Evolutionary conservation across 2,113 vertebrate species (phyloP).

Genomic region (Python bivittatus): DNA sequence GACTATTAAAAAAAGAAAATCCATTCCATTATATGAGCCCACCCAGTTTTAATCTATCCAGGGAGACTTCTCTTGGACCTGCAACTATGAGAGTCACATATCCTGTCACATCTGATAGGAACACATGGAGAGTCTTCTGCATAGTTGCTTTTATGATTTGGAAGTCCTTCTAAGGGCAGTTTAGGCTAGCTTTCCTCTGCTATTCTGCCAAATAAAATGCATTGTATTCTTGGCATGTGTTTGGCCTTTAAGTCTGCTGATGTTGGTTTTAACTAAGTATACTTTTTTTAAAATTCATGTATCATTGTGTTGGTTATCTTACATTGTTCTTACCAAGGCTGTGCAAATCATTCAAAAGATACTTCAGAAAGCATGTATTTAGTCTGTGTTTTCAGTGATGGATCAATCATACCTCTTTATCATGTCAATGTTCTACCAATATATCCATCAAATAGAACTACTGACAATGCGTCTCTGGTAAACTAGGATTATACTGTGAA

Average conservation of each 20-base stretch:
- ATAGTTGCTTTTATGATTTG: background rate
- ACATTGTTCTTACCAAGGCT: background rate
- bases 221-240: too few species aligned
- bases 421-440: background rate
- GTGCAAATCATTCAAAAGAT: background rate
- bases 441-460: background rate
- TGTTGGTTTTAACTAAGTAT: too few species aligned
- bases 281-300: too few species aligned
- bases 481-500: background rate
- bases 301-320: background rate
- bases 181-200: background rate
- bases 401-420: background rate
- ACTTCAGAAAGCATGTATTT: background rate
- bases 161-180: background rate
- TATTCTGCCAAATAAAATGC: too few species aligned
- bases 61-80: background rate
- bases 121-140: background rate
- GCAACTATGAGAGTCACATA: background rate
- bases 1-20: background rate
- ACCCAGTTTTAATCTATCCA: background rate
- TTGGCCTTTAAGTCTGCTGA: too few species aligned
- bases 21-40: background rate
- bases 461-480: background rate
- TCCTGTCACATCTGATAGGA: background rate
- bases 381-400: background rate